Percentiles rank a stretch among this genome's conserved stretches.
Conservation (phyloP, 2,888 invertebrate species). For the Eupeodes latifasciatus region DNA sequence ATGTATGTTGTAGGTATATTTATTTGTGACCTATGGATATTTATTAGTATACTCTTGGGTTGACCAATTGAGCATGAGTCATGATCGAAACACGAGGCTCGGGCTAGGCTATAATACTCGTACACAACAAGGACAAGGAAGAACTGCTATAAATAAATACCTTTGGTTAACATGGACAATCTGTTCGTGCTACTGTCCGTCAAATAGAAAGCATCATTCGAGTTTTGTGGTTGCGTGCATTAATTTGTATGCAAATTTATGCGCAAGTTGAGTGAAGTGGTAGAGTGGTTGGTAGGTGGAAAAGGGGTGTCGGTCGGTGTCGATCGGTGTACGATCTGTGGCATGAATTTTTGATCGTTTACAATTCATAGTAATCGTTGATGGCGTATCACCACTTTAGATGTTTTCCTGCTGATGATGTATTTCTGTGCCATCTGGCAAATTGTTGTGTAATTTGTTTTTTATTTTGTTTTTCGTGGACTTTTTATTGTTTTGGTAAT, state of each 20-base stretch:
- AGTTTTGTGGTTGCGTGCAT: constrained; percentile 72
- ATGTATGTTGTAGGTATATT: neutral
- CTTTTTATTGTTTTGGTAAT: constrained; percentile 32
- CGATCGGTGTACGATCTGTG: neutral
- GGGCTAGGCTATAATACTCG: neutral
- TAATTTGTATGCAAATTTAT: constrained; percentile 74
- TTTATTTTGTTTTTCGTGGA: neutral
- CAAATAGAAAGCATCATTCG: constrained; percentile 8
- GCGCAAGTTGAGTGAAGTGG: constrained; percentile 50
- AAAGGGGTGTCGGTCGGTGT: constrained; percentile 63
- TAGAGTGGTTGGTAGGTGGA: constrained; percentile 51
- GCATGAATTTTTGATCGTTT: constrained; percentile 73
- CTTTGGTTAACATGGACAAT: constrained; percentile 40
- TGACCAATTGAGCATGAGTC: constrained; percentile 75
- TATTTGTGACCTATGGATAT: constrained; percentile 37
- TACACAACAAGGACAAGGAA: neutral
- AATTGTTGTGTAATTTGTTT: constrained; percentile 71
- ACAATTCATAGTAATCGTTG: constrained; percentile 73
- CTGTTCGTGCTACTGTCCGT: constrained; percentile 52
- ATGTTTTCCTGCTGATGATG: constrained; percentile 55
- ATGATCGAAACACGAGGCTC: constrained; percentile 30
- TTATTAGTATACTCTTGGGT: constrained; percentile 21
- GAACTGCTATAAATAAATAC: neutral
- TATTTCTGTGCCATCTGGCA: constrained; percentile 58
- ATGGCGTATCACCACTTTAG: constrained; percentile 73